These are phyloP conservation scores for Lacerta agilis DNA, from an alignment of 2,797 vertebrate genomes.

Conservation along the genomic window DNA sequence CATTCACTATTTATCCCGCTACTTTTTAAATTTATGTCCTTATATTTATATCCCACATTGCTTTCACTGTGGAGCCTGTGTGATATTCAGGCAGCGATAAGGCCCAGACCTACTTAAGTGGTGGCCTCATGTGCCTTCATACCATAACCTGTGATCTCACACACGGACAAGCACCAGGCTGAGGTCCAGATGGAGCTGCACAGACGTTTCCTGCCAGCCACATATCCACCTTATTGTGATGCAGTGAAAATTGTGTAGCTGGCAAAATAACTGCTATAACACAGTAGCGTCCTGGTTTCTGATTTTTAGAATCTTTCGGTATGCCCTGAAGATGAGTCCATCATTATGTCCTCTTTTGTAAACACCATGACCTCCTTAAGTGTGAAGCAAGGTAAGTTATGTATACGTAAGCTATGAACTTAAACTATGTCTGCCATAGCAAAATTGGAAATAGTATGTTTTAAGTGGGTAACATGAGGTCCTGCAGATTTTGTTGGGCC, in stretches of 20 bases:
- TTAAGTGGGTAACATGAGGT: not conserved
- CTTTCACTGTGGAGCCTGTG: no score
- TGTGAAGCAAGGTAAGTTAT: constrained; percentile 92
- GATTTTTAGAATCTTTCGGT: constrained; percentile 93
- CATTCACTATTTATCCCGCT: not conserved
- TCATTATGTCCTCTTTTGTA: constrained; percentile 99
- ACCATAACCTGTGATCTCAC: no score
- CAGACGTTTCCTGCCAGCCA: not conserved
- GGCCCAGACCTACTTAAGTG: no score
- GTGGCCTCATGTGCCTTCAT: no score
- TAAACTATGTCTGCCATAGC: not conserved
- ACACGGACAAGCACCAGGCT: not conserved
- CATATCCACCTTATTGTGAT: not conserved
- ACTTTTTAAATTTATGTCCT: no score
- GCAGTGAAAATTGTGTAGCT: not conserved
- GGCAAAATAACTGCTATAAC: not conserved
- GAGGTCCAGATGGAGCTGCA: no score
- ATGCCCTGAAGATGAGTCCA: constrained; percentile 98
- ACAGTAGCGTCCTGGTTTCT: constrained; percentile 18
- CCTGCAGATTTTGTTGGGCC: no score
- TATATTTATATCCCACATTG: no score
- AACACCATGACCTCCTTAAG: constrained; percentile 99
- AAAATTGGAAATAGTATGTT: not conserved
- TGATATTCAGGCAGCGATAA: no score
- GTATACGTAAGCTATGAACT: not conserved